Evolutionary conservation across 2,797 vertebrate genomes (phyloP).

Genomic region (Ctenosaura bakeri): DNA sequence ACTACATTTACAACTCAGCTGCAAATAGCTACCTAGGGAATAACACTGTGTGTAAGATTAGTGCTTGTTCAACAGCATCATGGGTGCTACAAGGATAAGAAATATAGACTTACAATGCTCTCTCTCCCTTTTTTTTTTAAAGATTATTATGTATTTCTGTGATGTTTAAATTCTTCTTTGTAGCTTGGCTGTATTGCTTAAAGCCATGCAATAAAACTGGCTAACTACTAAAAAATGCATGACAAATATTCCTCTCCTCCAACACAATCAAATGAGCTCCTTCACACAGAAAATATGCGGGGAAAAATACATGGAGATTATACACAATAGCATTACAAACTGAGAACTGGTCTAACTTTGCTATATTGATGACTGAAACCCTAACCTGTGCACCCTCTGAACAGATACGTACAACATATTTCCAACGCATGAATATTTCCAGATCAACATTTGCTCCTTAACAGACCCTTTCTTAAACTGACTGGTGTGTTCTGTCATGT

Average conservation of each 20-base stretch:
- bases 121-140: too few relatives aligned
- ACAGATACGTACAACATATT: background rate
- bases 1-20: conserved; percentile 47
- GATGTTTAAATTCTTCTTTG: conserved; percentile 9
- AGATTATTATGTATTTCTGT: background rate
- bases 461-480: background rate
- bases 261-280: background rate
- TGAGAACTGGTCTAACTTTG: background rate
- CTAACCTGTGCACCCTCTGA: too few relatives aligned
- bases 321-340: background rate
- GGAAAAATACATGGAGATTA: background rate
- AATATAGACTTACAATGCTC: conserved; percentile 6
- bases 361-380: background rate
- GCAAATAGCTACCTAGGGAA: conserved; percentile 53
- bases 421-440: background rate
- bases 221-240: conserved; percentile 1
- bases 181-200: background rate
- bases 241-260: background rate
- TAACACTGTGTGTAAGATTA: conserved; percentile 50
- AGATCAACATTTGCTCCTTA: background rate
- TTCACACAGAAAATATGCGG: background rate
- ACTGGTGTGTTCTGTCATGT: background rate
- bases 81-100: conserved; percentile 36
- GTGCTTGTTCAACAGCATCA: background rate
- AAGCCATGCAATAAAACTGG: conserved; percentile 22